Evolutionary conservation across 2,797 vertebrate species (phyloP), one percentile per base, ranked within the genome.

Genomic region (Anomalospiza imberbis): DNA sequence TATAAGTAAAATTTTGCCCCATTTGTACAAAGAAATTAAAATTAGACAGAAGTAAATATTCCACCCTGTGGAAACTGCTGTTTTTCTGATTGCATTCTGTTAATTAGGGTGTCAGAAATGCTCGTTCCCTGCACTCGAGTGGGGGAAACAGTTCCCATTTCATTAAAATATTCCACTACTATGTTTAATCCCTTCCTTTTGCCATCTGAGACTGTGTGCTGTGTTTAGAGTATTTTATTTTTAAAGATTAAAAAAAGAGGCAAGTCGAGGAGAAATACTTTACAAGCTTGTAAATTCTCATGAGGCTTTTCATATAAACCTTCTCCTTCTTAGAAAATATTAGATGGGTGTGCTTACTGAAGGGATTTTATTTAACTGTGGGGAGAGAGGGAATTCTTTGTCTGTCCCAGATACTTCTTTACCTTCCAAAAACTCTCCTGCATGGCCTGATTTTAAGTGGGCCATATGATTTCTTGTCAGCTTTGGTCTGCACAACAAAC

Each of bases 231-330:
- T 11, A 3, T 28, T 74, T 72, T 77, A n/a, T 67, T 36, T 17
- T 44, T 63, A 1, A 68, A 68, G 42, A 45, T 45, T 47, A 15
- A 36, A 68, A 70, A 47, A 24, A 32, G 17, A 72, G 32, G 6
- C 26, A 72, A 75, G 32, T 18, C 53, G 55, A 57, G 36, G 42
- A 65, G 70, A 83, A 85, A 78, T 79, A 31, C 53, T 88, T 78
- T 50, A 76, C 73, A 91, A 75, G 63, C 44, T 75, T 90, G 22
- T 78, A 63, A 81, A 86, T 76, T 95, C 91, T 97, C 88, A 4
- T 6, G 51, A 61, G 82, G 60, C 7, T 94, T 91, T 78, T 81
- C 44, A 44, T 26, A 28, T 5, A 86, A 93, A 74, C 53, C 22
- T 55, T 61, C 19, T 74, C 14, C 17, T 82, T 32, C 74, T 77